A percentile compares a stretch with the other conserved stretches of the same genome.
Evolutionary conservation across 2,888 invertebrate species (phyloP).

Genomic region (Clanis bilineata): DNA sequence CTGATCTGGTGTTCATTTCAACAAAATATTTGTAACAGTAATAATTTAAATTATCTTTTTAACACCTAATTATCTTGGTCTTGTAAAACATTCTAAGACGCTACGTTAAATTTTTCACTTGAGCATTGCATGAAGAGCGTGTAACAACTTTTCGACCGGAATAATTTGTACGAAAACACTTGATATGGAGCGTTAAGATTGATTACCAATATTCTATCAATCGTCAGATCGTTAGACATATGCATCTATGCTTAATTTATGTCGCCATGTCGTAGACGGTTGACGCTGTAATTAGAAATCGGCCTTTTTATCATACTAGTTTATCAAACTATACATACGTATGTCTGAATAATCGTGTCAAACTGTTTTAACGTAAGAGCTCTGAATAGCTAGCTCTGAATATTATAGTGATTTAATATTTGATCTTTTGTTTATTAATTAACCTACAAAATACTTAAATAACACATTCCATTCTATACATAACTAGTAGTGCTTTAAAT

Average conservation of each 20-base stretch:
- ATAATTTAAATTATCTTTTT: background rate
- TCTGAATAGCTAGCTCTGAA: background rate
- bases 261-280: background rate
- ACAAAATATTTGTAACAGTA: background rate
- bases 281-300: background rate
- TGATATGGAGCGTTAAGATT: background rate
- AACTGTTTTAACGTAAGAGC: background rate
- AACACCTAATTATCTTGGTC: background rate
- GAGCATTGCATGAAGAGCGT: background rate
- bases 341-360: background rate
- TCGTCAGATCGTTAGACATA: background rate
- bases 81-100: too few relatives aligned
- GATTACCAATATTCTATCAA: background rate
- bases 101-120: background rate
- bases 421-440: too few relatives aligned
- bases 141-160: background rate
- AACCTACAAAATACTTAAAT: too few relatives aligned
- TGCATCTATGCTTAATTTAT: background rate
- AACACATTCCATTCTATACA: background rate
- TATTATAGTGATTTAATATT: background rate
- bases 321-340: too few relatives aligned
- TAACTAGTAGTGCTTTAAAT: background rate
- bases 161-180: background rate
- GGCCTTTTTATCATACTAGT: too few relatives aligned
- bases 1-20: background rate